A percentile compares a stretch with the other conserved stretches of the same genome.
phyloP scores from a whole-genome alignment of 2,888 invertebrate genomes.

The Drosophila dives region DNA sequence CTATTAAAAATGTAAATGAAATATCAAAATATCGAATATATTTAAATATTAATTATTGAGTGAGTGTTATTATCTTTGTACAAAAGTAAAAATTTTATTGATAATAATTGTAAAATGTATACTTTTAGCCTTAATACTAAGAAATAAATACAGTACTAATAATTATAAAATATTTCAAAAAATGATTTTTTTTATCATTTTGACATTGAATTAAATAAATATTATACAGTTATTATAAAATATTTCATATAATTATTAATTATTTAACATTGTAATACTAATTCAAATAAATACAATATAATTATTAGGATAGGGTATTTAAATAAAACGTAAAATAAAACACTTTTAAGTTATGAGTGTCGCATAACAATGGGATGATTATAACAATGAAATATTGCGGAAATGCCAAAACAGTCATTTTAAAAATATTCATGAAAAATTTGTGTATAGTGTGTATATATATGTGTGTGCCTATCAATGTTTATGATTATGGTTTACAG shows the following conservation, averaged over 20 bases:
- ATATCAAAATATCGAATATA: slow-evolving; percentile 3
- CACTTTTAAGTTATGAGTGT: slow-evolving; percentile 12
- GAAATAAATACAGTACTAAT: background rate
- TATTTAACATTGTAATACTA: background rate
- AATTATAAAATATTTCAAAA: background rate
- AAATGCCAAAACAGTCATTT: slow-evolving; percentile 15
- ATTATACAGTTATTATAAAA: background rate
- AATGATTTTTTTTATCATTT: background rate
- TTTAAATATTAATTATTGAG: background rate
- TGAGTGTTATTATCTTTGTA: background rate
- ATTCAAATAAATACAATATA: background rate
- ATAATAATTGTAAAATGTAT: fast-evolving
- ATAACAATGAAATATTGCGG: slow-evolving; percentile 13
- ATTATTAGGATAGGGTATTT: background rate
- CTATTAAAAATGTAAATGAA: background rate
- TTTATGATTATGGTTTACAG: background rate
- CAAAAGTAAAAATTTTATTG: background rate
- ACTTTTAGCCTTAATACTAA: background rate
- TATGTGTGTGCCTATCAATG: background rate
- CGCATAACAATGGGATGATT: slow-evolving; percentile 28
- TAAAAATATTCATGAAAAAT: slow-evolving; percentile 23
- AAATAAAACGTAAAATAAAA: background rate
- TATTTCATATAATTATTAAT: background rate
- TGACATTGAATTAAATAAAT: background rate
- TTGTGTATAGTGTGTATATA: slow-evolving; percentile 22